phyloP scores from a whole-genome alignment of 1,140 invertebrate genomes.

The Tetranychus urticae region DNA sequence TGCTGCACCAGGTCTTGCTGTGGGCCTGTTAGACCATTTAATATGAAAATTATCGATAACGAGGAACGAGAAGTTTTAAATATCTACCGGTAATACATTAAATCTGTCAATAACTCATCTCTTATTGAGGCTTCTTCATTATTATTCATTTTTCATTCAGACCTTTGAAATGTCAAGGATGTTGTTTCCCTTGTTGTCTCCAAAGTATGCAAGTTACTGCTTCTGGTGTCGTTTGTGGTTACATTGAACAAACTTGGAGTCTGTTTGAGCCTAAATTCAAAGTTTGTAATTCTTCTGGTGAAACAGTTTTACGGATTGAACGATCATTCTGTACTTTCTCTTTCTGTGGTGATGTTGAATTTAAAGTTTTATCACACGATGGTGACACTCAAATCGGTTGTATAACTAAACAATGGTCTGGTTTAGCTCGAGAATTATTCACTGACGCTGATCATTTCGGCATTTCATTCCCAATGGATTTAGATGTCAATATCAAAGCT shows the following conservation, averaged over 20 bases:
- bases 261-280: too few species aligned
- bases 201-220: too few species aligned
- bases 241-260: too few species aligned
- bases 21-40: constrained; percentile 44
- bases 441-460: too few species aligned
- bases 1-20: constrained; percentile 49
- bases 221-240: too few species aligned
- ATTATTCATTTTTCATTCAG: too few species aligned
- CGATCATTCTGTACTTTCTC: constrained; percentile 56
- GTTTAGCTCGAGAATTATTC: too few species aligned
- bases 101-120: too few species aligned
- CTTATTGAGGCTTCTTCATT: too few species aligned
- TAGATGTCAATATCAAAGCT: too few species aligned
- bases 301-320: constrained; percentile 48
- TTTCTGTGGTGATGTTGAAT: constrained; percentile 52
- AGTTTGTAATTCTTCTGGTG: too few species aligned
- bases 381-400: constrained; percentile 30
- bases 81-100: constrained; percentile 29
- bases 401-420: constrained; percentile 50
- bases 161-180: constrained; percentile 46
- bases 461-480: too few species aligned
- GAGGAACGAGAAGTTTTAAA: constrained; percentile 52
- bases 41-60: constrained; percentile 60
- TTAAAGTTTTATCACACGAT: constrained; percentile 24
- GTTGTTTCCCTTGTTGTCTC: constrained; percentile 58